A percentile compares a stretch with the other conserved stretches of the same genome.
These are phyloP conservation scores for Acanthochromis polyacanthus DNA, from an alignment of 2,113 vertebrate genomes.

Conservation along the genomic window DNA sequence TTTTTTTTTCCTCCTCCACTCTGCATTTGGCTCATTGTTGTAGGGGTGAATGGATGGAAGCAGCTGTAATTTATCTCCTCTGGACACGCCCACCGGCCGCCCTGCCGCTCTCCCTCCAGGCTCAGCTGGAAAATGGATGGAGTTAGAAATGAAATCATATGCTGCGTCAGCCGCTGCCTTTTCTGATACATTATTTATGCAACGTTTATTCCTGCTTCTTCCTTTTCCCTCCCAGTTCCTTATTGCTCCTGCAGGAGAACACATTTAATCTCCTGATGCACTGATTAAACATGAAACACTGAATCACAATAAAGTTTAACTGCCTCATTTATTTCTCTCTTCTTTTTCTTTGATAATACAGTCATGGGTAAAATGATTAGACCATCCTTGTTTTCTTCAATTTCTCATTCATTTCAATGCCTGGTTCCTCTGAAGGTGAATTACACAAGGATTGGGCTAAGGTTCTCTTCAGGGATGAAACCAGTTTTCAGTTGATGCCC, in stretches of 20 bases:
- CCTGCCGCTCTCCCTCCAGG: conserved; percentile 35
- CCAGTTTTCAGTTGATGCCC: too few species aligned
- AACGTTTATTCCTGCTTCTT: conserved; percentile 36
- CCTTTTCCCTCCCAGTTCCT: neutral
- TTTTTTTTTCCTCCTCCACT: neutral
- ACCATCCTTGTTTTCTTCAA: too few species aligned
- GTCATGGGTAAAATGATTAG: neutral
- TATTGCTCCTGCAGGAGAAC: conserved; percentile 4
- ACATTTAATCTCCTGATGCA: conserved; percentile 21
- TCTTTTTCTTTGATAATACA: neutral
- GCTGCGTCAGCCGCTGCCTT: conserved; percentile 65
- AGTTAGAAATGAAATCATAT: conserved; percentile 55
- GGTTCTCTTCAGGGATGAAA: too few species aligned
- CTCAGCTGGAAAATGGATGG: conserved; percentile 56
- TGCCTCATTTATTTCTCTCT: conserved; percentile 13
- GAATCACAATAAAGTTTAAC: conserved; percentile 47
- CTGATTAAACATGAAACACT: conserved; percentile 53
- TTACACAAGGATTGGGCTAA: too few species aligned
- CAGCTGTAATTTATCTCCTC: conserved; percentile 42
- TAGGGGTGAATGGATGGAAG: conserved; percentile 51
- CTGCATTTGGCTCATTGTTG: conserved; percentile 63
- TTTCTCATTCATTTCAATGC: too few species aligned
- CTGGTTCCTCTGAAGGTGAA: too few species aligned
- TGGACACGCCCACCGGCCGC: conserved; percentile 32
- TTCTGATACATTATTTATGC: conserved; percentile 67